Evolutionary conservation across 2,888 invertebrate genomes (phyloP).

Genomic region (Mimas tiliae): DNA sequence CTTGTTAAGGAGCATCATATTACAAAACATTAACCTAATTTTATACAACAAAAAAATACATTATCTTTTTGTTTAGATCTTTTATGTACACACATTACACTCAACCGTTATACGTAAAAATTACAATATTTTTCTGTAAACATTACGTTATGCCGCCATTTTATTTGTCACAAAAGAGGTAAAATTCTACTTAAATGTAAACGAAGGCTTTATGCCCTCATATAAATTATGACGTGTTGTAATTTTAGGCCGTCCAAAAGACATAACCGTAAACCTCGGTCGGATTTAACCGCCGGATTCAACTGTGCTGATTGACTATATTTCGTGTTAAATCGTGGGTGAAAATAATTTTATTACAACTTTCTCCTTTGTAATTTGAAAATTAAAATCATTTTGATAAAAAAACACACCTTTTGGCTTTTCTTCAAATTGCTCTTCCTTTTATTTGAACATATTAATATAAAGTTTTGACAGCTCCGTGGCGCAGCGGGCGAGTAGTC

Average conservation of each 20-base stretch:
- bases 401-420: background rate
- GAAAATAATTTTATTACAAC: background rate
- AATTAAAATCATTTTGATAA: background rate
- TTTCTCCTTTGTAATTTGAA: background rate
- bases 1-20: background rate
- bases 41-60: background rate
- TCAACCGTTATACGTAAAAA: background rate
- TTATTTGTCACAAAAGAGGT: slow-evolving; percentile 21
- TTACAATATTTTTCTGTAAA: slow-evolving; percentile 6
- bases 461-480: no score
- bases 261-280: slow-evolving; percentile 6
- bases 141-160: background rate
- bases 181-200: slow-evolving; percentile 2
- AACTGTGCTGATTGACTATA: background rate
- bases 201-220: slow-evolving; percentile 3
- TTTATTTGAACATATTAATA: no score
- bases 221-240: slow-evolving; percentile 21
- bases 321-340: background rate
- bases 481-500: no score
- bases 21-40: background rate
- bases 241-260: slow-evolving; percentile 15
- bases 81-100: background rate
- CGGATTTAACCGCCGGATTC: background rate
- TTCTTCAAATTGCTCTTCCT: no score
- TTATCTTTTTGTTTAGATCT: background rate